These are phyloP conservation scores for Cantharis rustica DNA, from an alignment of 2,888 invertebrate genomes.

Conservation along the genomic window DNA sequence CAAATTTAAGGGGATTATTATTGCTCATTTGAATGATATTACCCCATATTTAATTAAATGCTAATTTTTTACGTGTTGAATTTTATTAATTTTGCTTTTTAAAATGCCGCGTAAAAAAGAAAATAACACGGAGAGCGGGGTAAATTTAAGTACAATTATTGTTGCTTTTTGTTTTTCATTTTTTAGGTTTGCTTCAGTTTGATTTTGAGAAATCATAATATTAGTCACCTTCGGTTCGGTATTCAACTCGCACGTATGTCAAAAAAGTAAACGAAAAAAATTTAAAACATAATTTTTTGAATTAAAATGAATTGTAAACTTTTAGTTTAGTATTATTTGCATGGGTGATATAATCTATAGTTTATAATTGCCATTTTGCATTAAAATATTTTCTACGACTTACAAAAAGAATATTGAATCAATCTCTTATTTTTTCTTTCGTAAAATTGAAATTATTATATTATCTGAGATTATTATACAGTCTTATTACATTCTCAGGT, in stretches of 20 bases:
- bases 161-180: no score
- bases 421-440: neutral
- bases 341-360: no score
- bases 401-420: neutral
- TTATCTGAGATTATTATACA: neutral
- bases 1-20: neutral
- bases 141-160: neutral
- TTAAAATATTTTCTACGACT: neutral
- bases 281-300: no score
- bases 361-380: no score
- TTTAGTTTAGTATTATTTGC: no score
- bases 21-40: neutral
- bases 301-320: no score
- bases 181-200: no score
- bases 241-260: no score
- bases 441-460: neutral
- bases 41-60: neutral
- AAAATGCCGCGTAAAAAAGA: neutral
- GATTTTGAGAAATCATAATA: no score
- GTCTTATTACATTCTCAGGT: neutral
- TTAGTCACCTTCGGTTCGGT: no score
- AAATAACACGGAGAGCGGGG: neutral
- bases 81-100: neutral
- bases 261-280: no score
- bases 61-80: neutral